Base-by-base conservation (phyloP, 2,888 invertebrate genomes). In the Heteromurus nitidus region DNA sequence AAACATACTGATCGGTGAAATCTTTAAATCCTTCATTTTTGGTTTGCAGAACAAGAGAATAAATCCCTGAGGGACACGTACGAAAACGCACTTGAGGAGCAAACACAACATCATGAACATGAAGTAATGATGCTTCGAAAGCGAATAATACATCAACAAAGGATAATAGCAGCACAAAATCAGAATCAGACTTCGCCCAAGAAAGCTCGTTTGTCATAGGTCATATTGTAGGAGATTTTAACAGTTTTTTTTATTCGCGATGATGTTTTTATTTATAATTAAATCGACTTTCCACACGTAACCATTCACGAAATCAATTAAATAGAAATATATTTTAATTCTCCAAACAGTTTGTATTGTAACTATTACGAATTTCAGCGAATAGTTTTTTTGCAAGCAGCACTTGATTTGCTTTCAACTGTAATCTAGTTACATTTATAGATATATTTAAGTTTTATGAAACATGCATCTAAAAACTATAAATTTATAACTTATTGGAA, bases 1-100 rank as follows among this genome's bases (percentile, higher is more conserved):
- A 36, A 5, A 9, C 36, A 36, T 36, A 5, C 36, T 36, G 36
- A 36, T 13, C 13, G 36, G 30, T 30, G 16, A 7, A 7, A 30
- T 30, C n/a, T 53, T 69, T 47, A 9, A 13, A 24, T 36, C 22
- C 47, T 0, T 50, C 30, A 55, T n/a, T n/a, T 58, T 50, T 53
- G 24, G 0, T 62, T 68, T 67, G 16, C 42, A 82, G 72, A 72
- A 30, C 55, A 72, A 58, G 30, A 76, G 60, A 60, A 72, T 13
- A 47, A 60, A 70, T 64, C 53, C n/a, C 75, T 76, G 0, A 44
- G 26, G 5, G 31, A 50, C 18, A 72, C 68, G 60, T 74, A 81
- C 65, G 81, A 83, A 74, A 65, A 31, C 16, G 79, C 77, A 31
- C 28, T 82, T 3, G 79, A 81, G 47, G n/a, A 26, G 44, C 65